phyloP scores from a whole-genome alignment of 2,113 vertebrate species.

The Corythornis vintsioides region DNA sequence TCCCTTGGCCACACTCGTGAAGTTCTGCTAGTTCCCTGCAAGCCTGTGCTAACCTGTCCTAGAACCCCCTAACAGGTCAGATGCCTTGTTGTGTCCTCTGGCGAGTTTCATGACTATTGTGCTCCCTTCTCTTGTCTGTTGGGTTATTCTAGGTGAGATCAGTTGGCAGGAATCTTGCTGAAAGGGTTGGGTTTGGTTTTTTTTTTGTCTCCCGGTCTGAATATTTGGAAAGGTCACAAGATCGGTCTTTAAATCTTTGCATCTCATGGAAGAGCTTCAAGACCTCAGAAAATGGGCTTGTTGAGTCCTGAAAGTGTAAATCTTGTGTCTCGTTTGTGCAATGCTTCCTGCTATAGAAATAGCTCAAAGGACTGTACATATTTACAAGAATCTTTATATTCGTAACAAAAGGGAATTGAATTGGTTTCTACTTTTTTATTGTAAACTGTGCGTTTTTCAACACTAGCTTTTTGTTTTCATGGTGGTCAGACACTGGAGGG shows the following conservation, averaged over 20 bases:
- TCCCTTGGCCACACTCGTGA: constrained; percentile 53
- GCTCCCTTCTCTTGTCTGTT: constrained; percentile 60
- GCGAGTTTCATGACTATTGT: constrained; percentile 48
- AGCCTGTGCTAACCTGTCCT: constrained; percentile 72
- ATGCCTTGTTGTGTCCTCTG: constrained; percentile 56
- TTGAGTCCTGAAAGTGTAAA: constrained; percentile 70
- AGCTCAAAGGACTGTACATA: constrained; percentile 86
- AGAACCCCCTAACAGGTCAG: constrained; percentile 32
- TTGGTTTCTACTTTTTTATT: constrained; percentile 90
- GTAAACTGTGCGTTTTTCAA: constrained; percentile 86
- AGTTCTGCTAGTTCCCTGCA: constrained; percentile 70
- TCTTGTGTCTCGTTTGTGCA: constrained; percentile 78
- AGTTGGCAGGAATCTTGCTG: constrained; percentile 75
- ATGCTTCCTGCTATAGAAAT: constrained; percentile 83
- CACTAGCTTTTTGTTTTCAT: constrained; percentile 77
- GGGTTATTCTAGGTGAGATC: constrained; percentile 65
- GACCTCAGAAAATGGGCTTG: constrained; percentile 72
- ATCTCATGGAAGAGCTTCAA: constrained; percentile 76
- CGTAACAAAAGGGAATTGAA: constrained; percentile 85
- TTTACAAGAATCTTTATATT: constrained; percentile 89
- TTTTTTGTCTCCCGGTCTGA: constrained; percentile 75
- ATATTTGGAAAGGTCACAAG: constrained; percentile 71
- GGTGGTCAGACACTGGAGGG: constrained; percentile 69
- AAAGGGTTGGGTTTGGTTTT: neutral
- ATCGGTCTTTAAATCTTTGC: constrained; percentile 77